Conservation (phyloP, 2,888 invertebrate genomes). For the Tridacna crocea region DNA sequence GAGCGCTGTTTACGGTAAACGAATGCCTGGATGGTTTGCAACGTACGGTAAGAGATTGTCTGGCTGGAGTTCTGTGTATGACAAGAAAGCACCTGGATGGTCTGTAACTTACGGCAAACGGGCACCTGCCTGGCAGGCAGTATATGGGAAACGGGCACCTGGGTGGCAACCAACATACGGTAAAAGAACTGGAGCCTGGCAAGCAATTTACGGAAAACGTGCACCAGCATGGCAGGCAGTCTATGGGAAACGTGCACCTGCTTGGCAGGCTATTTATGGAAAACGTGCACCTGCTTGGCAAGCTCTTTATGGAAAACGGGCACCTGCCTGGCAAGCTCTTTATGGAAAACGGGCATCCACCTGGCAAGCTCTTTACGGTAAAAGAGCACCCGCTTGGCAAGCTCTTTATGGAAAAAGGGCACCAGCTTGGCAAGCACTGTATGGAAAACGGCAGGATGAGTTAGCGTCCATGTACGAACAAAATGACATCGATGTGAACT, state of each 20-base stretch:
- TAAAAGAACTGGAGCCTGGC: slow-evolving; percentile 43
- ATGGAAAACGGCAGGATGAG: slow-evolving; percentile 44
- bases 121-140: slow-evolving; percentile 32
- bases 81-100: slow-evolving; percentile 45
- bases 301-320: slow-evolving; percentile 48
- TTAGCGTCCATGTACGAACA: slow-evolving; percentile 39
- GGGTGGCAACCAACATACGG: slow-evolving; percentile 40
- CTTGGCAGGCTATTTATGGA: slow-evolving; percentile 35
- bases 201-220: slow-evolving; percentile 40
- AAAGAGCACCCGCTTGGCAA: slow-evolving; percentile 31
- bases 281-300: slow-evolving; percentile 47
- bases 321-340: slow-evolving; percentile 37
- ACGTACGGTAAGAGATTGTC: slow-evolving; percentile 29
- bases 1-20: slow-evolving; percentile 21
- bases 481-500: slow-evolving; percentile 40
- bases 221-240: slow-evolving; percentile 38
- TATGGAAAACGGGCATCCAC: slow-evolving; percentile 47
- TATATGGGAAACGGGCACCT: slow-evolving; percentile 45
- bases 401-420: slow-evolving; percentile 31
- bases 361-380: slow-evolving; percentile 29
- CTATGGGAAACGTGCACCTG: slow-evolving; percentile 46
- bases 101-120: slow-evolving; percentile 50
- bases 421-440: slow-evolving; percentile 35
- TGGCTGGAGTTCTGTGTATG: slow-evolving; percentile 38
- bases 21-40: slow-evolving; percentile 39